Evolutionary conservation across 2,797 vertebrate genomes (phyloP), one percentile per base, ranked within the genome.

Genomic region (Furcifer pardalis): DNA sequence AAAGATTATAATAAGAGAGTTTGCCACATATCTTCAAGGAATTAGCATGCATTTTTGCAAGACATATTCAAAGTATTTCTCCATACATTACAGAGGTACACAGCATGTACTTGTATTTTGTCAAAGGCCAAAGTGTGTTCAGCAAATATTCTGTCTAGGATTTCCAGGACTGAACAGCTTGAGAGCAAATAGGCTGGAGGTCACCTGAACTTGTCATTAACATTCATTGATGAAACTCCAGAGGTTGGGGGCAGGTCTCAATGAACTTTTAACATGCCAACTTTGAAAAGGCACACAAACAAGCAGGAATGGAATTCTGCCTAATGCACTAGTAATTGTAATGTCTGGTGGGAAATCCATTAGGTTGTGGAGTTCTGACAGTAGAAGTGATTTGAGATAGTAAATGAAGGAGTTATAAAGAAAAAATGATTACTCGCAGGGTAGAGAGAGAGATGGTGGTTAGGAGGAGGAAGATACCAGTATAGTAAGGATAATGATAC

Each of bases 151-250:
- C 27, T 74, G 84, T 87, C 42, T 78, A 49, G 74, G 27, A 86
- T 87, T 66, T 23, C 56, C 15, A 12, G 74, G 19, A n/a, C 27
- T 27, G 32, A 44, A 65, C 19, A 65, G 13, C 19, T 6, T 56
- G 52, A 77, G 7, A 73, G 44, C 46, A 40, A 65, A 73, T 32
- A 40, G 37, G 78, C 17, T 0, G 44, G 49, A 80, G 52, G 86
- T 68, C 62, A 82, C 68, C 86, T 86, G 81, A 46, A 40, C 27
- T 81, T 78, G 86, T 86, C 79, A 79, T 86, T 82, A 40, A 56
- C 40, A 42, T 27, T 83, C 35, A 42, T 52, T 75, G 15, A 44
- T 40, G 74, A 66, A 75, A 62, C 37, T 46, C 9, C 35, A 9
- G 19, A 76, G 42, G 2, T 21, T 30, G n/a, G n/a, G n/a, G n/a